Percentiles rank a stretch among this genome's conserved stretches.
Evolutionary conservation across 2,888 invertebrate genomes (phyloP).

Genomic region (Resseliella maxima): DNA sequence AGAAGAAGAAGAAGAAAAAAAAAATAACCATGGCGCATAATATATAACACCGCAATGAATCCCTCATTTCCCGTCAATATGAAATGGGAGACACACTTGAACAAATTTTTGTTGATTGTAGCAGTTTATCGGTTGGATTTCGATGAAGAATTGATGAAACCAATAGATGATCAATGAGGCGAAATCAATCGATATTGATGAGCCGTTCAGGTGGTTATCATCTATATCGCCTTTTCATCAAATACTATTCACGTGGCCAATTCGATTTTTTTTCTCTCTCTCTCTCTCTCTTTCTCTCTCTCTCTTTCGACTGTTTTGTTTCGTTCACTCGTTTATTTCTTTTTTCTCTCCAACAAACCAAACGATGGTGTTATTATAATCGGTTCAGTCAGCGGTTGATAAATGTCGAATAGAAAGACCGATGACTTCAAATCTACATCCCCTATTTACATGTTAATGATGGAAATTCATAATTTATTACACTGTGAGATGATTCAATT

Average conservation of each 20-base stretch:
- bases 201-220: constrained; percentile 39
- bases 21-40: neutral
- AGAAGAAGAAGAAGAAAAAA: neutral
- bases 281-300: neutral
- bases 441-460: constrained; percentile 3
- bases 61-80: constrained; percentile 3
- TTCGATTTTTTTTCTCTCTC: neutral
- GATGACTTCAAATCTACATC: neutral
- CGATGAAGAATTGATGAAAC: constrained; percentile 38
- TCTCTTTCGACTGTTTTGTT: neutral
- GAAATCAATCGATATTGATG: constrained; percentile 40
- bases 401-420: neutral
- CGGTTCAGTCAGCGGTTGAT: neutral
- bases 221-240: neutral
- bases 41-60: neutral
- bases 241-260: neutral
- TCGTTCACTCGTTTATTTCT: too few species aligned
- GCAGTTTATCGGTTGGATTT: neutral
- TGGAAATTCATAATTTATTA: neutral
- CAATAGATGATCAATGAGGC: constrained; percentile 41
- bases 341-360: too few species aligned
- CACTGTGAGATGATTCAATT: neutral
- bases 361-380: neutral
- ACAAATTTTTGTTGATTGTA: constrained; percentile 26
- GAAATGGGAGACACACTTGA: constrained; percentile 1